Evolutionary conservation across 1,140 invertebrate genomes (phyloP), one percentile per base, ranked within the genome.

Genomic region (Ericerus pela): DNA sequence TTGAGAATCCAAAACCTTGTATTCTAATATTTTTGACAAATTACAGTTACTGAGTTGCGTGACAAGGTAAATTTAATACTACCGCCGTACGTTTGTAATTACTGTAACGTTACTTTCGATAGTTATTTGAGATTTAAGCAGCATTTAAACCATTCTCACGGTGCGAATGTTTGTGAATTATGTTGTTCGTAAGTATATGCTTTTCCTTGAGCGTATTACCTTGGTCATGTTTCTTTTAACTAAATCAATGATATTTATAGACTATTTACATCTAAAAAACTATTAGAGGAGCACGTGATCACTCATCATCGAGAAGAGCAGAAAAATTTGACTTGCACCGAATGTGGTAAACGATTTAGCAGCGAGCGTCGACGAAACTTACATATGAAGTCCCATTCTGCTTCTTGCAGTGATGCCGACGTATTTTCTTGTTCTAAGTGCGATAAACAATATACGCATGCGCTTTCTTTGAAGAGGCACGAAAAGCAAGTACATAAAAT

Each of bases 81-180:
- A 47, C 41, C 41, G 4, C 41, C 41, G 10, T 47, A 47, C 41
- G 41, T 24, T 47, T 47, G 41, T 14, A 47, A 47, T 8, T 24
- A 14, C 16, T 47, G 41, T 16, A 16, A 47, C 3, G 14, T 22
- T 5, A 47, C 3, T 22, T 47, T 47, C 3, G 41, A 47, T 24
- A 47, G 41, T 14, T 47, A 47, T 24, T 8, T 5, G 8, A 47
- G 26, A 47, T 47, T 47, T 10, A 47, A 47, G 3, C 41, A 47
- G 26, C 41, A 47, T 47, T 16, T 47, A 22, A 8, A 10, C 41
- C 8, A 14, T 47, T 12, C 16, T 24, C 41, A 47, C 41, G 41
- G 26, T 22, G 41, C 41, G 11, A 5, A 24, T 47, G 26, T 47
- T 22, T 47, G 41, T 24, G 10, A 10, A 47, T 8, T 4, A 10